These are phyloP conservation scores for Gambusia holbrooki DNA, from an alignment of 2,113 vertebrate genomes.

Conservation along the genomic window DNA sequence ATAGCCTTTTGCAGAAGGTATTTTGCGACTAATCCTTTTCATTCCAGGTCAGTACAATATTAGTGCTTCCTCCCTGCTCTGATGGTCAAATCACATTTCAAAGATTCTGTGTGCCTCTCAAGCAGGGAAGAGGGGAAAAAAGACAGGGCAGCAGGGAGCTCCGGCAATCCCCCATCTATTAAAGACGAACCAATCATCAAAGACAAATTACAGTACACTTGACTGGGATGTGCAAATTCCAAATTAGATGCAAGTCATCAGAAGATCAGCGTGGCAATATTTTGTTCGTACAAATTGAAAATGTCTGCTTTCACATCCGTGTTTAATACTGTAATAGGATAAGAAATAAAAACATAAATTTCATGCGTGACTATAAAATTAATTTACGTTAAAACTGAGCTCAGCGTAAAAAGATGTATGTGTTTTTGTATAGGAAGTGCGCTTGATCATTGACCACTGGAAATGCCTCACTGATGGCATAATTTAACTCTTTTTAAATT, in stretches of 20 bases:
- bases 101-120: conserved; percentile 67
- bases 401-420: conserved; percentile 7
- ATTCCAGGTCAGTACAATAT: conserved; percentile 78
- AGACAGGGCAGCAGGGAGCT: conserved; percentile 62
- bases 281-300: conserved; percentile 78
- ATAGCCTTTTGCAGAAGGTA: conserved; percentile 63
- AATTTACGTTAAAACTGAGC: conserved; percentile 24
- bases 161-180: conserved; percentile 77
- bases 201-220: conserved; percentile 83
- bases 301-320: conserved; percentile 70
- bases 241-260: conserved; percentile 83
- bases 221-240: conserved; percentile 81
- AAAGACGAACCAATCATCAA: conserved; percentile 82
- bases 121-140: conserved; percentile 39
- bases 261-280: conserved; percentile 79
- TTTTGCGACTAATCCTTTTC: conserved; percentile 74
- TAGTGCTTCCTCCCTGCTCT: conserved; percentile 75
- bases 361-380: conserved; percentile 17
- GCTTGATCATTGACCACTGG: background rate
- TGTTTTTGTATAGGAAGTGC: conserved; percentile 10
- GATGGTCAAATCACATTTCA: conserved; percentile 77
- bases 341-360: conserved; percentile 31
- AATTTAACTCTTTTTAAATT: conserved; percentile 1
- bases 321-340: conserved; percentile 62
- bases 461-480: background rate